A percentile compares a stretch with the other conserved stretches of the same genome.
These are phyloP conservation scores for Rhodeus uyekii DNA, from an alignment of 2,797 vertebrate species.

Conservation along the genomic window DNA sequence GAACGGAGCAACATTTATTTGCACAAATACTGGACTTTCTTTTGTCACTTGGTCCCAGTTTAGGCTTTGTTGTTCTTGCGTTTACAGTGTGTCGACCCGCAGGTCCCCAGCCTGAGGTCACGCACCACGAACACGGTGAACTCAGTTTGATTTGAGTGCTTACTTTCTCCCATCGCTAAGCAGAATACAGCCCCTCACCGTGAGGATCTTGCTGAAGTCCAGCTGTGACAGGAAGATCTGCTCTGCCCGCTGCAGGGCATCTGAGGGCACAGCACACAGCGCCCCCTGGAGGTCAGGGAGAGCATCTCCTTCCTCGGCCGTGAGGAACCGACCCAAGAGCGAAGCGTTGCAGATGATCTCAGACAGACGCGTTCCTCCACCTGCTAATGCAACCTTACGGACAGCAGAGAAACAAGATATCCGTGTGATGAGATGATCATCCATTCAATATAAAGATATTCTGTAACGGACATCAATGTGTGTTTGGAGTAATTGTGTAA, in stretches of 20 bases:
- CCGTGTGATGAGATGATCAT: too few relatives aligned
- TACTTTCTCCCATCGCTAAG: background rate
- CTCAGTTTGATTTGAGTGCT: too few relatives aligned
- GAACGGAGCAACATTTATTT: too few relatives aligned
- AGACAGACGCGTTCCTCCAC: constrained; percentile 67
- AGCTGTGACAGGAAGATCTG: constrained; percentile 79
- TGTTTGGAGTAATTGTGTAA: too few relatives aligned
- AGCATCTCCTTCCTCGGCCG: constrained; percentile 37
- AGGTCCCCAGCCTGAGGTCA: too few relatives aligned
- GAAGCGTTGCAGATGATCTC: constrained; percentile 78
- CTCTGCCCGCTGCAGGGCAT: constrained; percentile 74
- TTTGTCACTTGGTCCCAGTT: too few relatives aligned
- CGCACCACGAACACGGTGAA: too few relatives aligned
- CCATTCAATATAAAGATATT: too few relatives aligned
- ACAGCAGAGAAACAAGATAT: background rate
- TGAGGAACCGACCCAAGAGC: constrained; percentile 68
- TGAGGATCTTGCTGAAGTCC: constrained; percentile 74
- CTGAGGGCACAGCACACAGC: constrained; percentile 74
- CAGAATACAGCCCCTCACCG: constrained; percentile 64
- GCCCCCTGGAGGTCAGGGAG: constrained; percentile 69
- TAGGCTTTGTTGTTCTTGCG: too few relatives aligned
- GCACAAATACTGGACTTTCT: too few relatives aligned
- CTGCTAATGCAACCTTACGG: constrained; percentile 67
- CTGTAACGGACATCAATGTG: too few relatives aligned
- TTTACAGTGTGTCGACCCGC: too few relatives aligned